phyloP scores from a whole-genome alignment of 1,140 invertebrate species.

The Hylaeus anthracinus region DNA sequence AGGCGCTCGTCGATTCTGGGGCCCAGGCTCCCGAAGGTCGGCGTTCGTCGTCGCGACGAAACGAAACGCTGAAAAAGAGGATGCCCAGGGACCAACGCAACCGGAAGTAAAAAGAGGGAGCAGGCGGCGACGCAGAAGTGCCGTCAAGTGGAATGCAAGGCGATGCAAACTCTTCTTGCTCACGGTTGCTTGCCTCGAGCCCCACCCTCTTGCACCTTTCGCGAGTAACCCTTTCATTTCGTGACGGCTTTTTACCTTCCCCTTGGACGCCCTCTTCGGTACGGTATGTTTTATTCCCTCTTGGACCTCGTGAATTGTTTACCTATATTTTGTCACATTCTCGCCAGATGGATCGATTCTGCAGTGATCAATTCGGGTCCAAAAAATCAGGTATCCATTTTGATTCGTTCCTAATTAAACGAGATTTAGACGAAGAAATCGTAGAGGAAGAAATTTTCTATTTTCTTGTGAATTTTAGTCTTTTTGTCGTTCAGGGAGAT shows the following conservation, averaged over 20 bases:
- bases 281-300: constrained; percentile 23
- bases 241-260: too few species aligned
- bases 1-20: constrained; percentile 32
- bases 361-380: too few species aligned
- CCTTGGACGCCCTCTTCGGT: neutral
- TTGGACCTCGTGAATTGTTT: too few species aligned
- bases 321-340: too few species aligned
- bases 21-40: neutral
- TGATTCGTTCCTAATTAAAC: too few species aligned
- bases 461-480: too few species aligned
- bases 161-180: constrained; percentile 52
- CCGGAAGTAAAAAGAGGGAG: constrained; percentile 52
- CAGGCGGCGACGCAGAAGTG: constrained; percentile 59
- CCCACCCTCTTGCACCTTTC: neutral
- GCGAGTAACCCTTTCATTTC: neutral
- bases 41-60: too few species aligned
- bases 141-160: constrained; percentile 62
- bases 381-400: too few species aligned
- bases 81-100: neutral
- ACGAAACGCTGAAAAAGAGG: constrained; percentile 1
- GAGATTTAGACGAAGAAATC: too few species aligned
- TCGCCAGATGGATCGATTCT: too few species aligned
- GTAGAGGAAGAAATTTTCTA: too few species aligned
- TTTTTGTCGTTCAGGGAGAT: neutral
- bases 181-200: constrained; percentile 14